Percentiles rank a stretch among this genome's conserved stretches.
These are phyloP conservation scores for Trilocha varians DNA, from an alignment of 2,888 invertebrate species.

Conservation along the genomic window DNA sequence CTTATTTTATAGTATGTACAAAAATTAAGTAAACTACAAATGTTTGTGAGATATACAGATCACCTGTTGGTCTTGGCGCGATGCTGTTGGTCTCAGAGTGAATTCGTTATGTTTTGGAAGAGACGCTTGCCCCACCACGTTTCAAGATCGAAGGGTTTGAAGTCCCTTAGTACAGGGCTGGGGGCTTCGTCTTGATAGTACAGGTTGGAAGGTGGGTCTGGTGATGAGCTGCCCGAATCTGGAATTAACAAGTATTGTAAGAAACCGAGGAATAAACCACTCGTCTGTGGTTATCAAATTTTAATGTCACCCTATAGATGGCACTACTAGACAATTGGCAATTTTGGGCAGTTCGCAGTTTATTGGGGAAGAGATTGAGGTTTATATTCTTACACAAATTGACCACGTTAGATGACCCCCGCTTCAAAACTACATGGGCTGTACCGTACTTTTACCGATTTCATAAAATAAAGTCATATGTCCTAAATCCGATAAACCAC, in stretches of 20 bases:
- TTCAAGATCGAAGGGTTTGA: constrained; percentile 92
- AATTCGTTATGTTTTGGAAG: constrained; percentile 89
- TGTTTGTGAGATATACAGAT: constrained; percentile 67
- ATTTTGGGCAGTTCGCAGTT: no score
- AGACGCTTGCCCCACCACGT: constrained; percentile 92
- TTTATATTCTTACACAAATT: no score
- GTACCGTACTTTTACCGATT: no score
- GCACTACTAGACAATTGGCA: no score
- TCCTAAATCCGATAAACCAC: no score
- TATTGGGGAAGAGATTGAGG: no score
- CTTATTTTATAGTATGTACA: constrained; percentile 10
- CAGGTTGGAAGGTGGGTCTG: constrained; percentile 62
- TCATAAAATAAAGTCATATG: no score
- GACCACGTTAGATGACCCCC: no score
- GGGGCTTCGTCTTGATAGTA: constrained; percentile 84
- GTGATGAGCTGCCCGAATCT: constrained; percentile 59
- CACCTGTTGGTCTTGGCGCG: constrained; percentile 27
- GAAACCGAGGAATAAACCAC: no score
- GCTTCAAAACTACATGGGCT: no score
- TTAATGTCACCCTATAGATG: no score
- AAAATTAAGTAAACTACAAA: constrained; percentile 67
- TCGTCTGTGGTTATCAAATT: no score
- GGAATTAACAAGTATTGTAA: constrained; percentile 29
- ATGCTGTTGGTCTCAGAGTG: constrained; percentile 60
- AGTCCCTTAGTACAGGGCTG: constrained; percentile 81